Evolutionary conservation across 2,888 invertebrate species (phyloP).

Genomic region (Heliconius ethilla): DNA sequence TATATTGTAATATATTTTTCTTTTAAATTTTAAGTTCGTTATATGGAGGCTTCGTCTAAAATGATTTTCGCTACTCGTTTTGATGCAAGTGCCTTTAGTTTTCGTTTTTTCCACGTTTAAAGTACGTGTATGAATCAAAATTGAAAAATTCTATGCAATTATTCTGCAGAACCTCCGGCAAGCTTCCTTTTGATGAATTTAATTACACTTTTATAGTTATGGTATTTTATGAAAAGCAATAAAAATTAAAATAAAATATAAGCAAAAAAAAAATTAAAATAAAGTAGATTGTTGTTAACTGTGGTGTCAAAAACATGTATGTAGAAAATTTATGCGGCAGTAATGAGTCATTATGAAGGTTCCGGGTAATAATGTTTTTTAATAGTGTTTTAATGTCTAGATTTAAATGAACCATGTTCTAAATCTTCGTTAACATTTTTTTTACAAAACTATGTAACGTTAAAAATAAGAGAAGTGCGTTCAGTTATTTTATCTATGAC

Average conservation of each 20-base stretch:
- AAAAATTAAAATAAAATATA: not conserved
- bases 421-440: not conserved
- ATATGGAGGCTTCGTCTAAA: not conserved
- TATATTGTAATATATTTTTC: not conserved
- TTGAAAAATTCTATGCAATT: slow-evolving; percentile 21
- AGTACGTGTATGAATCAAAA: not conserved
- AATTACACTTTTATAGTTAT: slow-evolving; percentile 8
- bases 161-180: slow-evolving; percentile 15
- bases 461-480: not conserved
- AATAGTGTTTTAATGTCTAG: slow-evolving; percentile 12
- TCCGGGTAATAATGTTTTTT: slow-evolving; percentile 4
- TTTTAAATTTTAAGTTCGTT: not conserved
- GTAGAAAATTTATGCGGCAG: not conserved
- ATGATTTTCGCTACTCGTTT: slow-evolving; percentile 4
- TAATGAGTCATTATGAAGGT: slow-evolving; percentile 12
- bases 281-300: not conserved
- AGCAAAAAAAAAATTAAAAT: not conserved
- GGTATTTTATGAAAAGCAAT: not conserved
- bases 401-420: slow-evolving; percentile 7
- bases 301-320: not conserved
- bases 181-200: slow-evolving; percentile 19
- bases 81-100: slow-evolving; percentile 1
- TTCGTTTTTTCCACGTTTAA: slow-evolving; percentile 4
- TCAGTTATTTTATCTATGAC: not conserved
- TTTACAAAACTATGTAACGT: not conserved